Evolutionary conservation across 2,888 invertebrate species (phyloP).

Genomic region (Spatulosminthurus flaviceps): DNA sequence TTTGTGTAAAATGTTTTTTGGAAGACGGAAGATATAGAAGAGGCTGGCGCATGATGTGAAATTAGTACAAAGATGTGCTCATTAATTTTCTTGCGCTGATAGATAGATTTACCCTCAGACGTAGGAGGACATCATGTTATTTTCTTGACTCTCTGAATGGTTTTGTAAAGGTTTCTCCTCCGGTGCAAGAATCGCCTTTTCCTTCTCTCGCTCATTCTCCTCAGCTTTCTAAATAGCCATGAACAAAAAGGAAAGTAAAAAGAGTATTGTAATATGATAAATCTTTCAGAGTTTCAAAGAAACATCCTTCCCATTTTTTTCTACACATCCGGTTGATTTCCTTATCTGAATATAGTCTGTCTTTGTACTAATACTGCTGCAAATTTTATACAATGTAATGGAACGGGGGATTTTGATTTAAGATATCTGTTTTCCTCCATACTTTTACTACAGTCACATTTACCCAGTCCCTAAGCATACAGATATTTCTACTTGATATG

Average conservation of each 20-base stretch:
- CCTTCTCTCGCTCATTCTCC: conserved; percentile 4
- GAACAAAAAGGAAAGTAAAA: neutral
- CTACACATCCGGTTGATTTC: neutral
- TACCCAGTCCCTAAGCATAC: neutral
- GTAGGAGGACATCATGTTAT: conserved; percentile 23
- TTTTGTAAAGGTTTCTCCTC: conserved; percentile 7
- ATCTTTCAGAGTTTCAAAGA: neutral
- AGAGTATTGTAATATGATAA: neutral
- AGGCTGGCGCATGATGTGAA: neutral
- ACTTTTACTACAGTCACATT: no score
- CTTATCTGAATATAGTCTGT: no score
- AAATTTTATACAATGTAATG: neutral
- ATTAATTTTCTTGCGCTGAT: neutral
- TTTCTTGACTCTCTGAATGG: conserved; percentile 22
- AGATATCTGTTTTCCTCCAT: neutral
- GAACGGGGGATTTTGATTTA: neutral
- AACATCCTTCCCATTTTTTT: neutral
- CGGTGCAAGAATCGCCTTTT: neutral
- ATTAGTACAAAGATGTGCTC: neutral
- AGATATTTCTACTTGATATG: no score
- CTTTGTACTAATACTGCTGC: neutral
- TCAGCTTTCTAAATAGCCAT: conserved; percentile 16
- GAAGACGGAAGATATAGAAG: neutral
- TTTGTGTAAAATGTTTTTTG: no score
- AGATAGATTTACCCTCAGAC: conserved; percentile 3